Conservation (phyloP, 2,113 vertebrate genomes). For the Syngnathus typhle region DNA sequence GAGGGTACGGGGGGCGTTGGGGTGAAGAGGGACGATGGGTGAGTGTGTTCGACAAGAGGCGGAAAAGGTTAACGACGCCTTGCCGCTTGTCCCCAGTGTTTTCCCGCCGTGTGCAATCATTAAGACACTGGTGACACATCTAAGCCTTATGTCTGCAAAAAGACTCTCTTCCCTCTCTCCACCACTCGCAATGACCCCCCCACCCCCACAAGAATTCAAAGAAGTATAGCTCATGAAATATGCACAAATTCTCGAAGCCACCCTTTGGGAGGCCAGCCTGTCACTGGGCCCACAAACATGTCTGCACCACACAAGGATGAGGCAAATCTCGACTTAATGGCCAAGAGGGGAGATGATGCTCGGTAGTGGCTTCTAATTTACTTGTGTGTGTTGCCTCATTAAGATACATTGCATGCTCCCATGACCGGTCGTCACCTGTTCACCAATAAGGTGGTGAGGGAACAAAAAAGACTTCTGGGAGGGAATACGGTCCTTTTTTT, state of each 20-base stretch:
- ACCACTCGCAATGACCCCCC: constrained; percentile 6
- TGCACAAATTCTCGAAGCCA: constrained; percentile 55
- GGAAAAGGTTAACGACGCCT: constrained; percentile 46
- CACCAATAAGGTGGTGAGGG: neutral
- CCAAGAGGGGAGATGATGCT: constrained; percentile 25
- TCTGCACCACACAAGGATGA: constrained; percentile 23
- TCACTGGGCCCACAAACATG: constrained; percentile 42
- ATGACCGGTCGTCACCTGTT: constrained; percentile 38
- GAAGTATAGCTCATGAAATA: constrained; percentile 59
- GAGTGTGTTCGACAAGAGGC: constrained; percentile 16
- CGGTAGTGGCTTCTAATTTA: constrained; percentile 8
- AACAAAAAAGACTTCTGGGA: constrained; percentile 38
- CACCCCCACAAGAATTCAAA: constrained; percentile 41
- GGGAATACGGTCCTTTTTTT: constrained; percentile 50
- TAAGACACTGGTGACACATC: constrained; percentile 40
- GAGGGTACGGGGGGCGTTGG: neutral
- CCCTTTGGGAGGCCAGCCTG: constrained; percentile 40
- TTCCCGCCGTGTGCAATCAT: constrained; percentile 47
- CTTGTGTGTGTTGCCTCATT: constrained; percentile 42
- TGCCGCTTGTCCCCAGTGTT: constrained; percentile 37
- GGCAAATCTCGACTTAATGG: constrained; percentile 49
- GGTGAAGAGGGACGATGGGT: constrained; percentile 7
- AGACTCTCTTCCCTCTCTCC: constrained; percentile 13
- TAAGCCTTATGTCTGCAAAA: constrained; percentile 23
- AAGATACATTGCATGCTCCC: constrained; percentile 35